phyloP scores from a whole-genome alignment of 2,888 invertebrate genomes.

The Macrosoma leucophasiata region DNA sequence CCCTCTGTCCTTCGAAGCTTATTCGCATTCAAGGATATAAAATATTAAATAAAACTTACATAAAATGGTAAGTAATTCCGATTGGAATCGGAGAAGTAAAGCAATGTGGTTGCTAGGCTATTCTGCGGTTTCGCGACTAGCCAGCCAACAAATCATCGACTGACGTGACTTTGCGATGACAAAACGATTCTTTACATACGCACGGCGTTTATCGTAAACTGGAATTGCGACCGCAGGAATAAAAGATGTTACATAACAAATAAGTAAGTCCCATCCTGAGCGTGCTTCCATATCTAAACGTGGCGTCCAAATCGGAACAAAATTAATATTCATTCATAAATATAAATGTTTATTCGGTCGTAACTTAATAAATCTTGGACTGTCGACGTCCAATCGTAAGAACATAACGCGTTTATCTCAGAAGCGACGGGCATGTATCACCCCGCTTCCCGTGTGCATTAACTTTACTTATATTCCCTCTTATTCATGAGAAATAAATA shows the following conservation, averaged over 20 bases:
- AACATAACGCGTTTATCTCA: slow-evolving; percentile 57
- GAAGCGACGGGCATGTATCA: slow-evolving; percentile 63
- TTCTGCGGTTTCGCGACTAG: slow-evolving; percentile 55
- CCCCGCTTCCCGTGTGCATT: slow-evolving; percentile 68
- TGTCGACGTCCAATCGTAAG: slow-evolving; percentile 30
- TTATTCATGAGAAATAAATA: slow-evolving; percentile 76
- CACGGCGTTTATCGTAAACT: slow-evolving; percentile 6
- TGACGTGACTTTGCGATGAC: slow-evolving; percentile 36
- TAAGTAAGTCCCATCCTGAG: no score
- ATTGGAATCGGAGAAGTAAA: slow-evolving; percentile 58
- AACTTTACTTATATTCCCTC: slow-evolving; percentile 69
- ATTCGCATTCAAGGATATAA: slow-evolving; percentile 66
- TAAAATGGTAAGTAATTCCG: slow-evolving; percentile 69
- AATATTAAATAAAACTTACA: slow-evolving; percentile 73
- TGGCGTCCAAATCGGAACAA: background rate
- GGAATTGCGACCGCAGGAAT: no score
- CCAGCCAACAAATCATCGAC: slow-evolving; percentile 40
- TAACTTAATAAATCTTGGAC: no score
- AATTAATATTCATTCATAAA: no score
- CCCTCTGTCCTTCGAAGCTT: slow-evolving; percentile 43
- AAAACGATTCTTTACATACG: slow-evolving; percentile 31
- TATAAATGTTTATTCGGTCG: no score
- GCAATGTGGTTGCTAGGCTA: slow-evolving; percentile 54
- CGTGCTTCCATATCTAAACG: no score
- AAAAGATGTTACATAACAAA: no score